Evolutionary conservation across 2,113 vertebrate genomes (phyloP).

Genomic region (Otolemur garnettii): DNA sequence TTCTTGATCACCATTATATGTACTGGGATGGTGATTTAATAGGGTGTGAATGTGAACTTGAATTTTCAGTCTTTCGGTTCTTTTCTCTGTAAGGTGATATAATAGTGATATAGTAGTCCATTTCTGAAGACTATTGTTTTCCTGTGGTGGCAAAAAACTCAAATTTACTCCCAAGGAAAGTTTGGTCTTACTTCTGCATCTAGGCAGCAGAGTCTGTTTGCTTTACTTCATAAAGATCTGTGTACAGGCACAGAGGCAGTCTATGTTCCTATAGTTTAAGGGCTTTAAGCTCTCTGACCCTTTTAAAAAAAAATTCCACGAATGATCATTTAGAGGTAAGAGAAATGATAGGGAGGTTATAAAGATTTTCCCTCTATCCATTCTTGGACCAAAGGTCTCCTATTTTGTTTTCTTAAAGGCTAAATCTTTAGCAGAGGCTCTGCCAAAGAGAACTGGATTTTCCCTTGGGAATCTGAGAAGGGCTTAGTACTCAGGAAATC

Average conservation of each 20-base stretch:
- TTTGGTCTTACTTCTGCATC: background rate
- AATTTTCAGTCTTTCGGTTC: background rate
- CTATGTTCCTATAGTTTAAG: slow-evolving; percentile 9
- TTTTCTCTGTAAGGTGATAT: background rate
- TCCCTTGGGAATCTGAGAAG: slow-evolving; percentile 70
- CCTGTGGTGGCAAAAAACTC: slow-evolving; percentile 30
- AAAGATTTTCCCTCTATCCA: slow-evolving; percentile 53
- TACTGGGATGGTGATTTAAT: background rate
- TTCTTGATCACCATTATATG: background rate
- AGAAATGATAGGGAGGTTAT: background rate
- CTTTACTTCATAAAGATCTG: background rate
- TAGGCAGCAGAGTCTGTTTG: background rate
- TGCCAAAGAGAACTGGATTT: slow-evolving; percentile 70
- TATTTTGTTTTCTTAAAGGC: slow-evolving; percentile 66
- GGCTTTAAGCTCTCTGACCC: background rate
- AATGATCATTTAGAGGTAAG: slow-evolving; percentile 25
- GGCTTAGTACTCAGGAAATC: slow-evolving; percentile 51
- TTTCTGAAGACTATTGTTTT: slow-evolving; percentile 31
- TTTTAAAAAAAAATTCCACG: background rate
- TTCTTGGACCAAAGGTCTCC: slow-evolving; percentile 33
- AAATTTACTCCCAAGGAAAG: background rate
- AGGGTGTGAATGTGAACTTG: background rate
- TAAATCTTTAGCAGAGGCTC: slow-evolving; percentile 15
- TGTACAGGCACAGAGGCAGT: background rate
- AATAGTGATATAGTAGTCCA: background rate